These are phyloP conservation scores for Stratiomys singularior DNA, from an alignment of 2,888 invertebrate genomes.

Conservation along the genomic window DNA sequence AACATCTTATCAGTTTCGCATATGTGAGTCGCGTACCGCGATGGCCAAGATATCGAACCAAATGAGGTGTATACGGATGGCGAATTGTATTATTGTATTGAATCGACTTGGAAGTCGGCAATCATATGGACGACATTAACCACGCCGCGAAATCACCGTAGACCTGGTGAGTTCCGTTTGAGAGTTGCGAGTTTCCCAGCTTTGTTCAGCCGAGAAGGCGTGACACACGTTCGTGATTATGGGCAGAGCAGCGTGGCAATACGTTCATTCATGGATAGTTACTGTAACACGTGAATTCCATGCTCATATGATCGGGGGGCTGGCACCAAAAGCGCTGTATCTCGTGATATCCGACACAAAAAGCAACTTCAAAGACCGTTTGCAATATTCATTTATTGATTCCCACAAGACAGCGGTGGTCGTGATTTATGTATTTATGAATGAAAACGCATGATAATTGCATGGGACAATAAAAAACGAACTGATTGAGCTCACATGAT, in stretches of 20 bases:
- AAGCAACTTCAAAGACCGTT: too few relatives aligned
- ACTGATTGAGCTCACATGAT: too few relatives aligned
- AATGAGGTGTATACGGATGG: neutral
- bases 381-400: too few relatives aligned
- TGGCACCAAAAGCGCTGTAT: neutral
- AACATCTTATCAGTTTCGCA: slow-evolving; percentile 21
- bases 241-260: neutral
- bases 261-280: neutral
- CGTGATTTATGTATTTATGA: too few relatives aligned
- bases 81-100: neutral
- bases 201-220: neutral
- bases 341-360: neutral
- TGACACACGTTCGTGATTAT: neutral
- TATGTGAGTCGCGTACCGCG: neutral
- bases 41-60: neutral
- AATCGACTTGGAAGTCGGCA: neutral
- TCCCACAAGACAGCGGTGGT: too few relatives aligned
- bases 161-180: neutral
- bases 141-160: neutral
- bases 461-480: too few relatives aligned
- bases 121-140: neutral
- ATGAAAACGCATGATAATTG: too few relatives aligned
- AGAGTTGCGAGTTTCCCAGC: neutral
- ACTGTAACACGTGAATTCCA: slow-evolving; percentile 5
- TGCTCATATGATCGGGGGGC: slow-evolving; percentile 10